These are phyloP conservation scores for Dolichoris vasculosae DNA, from an alignment of 1,140 invertebrate species.

Conservation along the genomic window DNA sequence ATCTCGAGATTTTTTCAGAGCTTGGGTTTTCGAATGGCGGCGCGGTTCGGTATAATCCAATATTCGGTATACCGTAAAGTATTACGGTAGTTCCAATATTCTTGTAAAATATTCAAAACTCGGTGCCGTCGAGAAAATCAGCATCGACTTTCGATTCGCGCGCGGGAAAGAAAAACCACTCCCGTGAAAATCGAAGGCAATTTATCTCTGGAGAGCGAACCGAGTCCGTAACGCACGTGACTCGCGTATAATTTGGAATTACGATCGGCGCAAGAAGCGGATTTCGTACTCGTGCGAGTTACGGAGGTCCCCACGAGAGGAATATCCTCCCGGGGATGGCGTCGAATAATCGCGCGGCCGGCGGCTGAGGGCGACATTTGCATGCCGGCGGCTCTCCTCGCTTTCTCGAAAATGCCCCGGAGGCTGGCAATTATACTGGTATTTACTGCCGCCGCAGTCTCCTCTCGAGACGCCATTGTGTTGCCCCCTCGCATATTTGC, in stretches of 20 bases:
- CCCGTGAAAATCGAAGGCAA: not conserved
- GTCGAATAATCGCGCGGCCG: not conserved
- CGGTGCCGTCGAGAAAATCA: not conserved
- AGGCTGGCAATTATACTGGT: conserved; percentile 65
- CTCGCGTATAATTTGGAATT: too few species aligned
- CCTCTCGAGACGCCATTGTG: conserved; percentile 62
- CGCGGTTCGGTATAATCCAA: not conserved
- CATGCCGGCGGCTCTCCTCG: conserved; percentile 11
- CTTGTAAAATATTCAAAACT: not conserved
- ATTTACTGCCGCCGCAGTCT: conserved; percentile 63
- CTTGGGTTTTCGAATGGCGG: not conserved
- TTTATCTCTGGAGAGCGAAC: not conserved
- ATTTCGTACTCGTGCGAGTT: not conserved
- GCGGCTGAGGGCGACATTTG: conserved; percentile 4
- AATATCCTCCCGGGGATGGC: too few species aligned
- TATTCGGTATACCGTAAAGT: not conserved
- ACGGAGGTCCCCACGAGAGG: not conserved
- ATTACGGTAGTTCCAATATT: not conserved
- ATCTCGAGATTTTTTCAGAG: not conserved
- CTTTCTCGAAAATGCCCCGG: conserved; percentile 35
- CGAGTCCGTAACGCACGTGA: not conserved
- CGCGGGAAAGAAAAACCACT: not conserved
- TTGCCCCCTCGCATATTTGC: conserved; percentile 58
- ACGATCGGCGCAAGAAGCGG: too few species aligned
- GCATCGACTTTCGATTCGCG: not conserved